Evolutionary conservation across 2,888 invertebrate genomes (phyloP), one percentile per base, ranked within the genome.

Genomic region (Tenthredo distinguenda): DNA sequence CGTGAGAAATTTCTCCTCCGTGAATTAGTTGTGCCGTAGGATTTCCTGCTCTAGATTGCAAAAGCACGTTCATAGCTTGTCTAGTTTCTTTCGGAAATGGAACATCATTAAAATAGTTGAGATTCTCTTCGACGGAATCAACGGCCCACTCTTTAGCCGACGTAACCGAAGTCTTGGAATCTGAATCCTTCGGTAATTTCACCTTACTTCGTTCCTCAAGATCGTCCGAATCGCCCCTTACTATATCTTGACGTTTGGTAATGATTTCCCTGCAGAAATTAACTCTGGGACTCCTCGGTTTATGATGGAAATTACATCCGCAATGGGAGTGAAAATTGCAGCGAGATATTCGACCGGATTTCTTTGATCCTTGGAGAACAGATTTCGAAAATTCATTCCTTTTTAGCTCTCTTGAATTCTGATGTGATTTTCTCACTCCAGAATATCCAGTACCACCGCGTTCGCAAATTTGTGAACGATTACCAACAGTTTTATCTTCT

Each of bases 21-120:
- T 55, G 55, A 55, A 55, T 55, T n/a, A 55, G 7, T 55, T 55
- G n/a, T 7, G 55, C n/a, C 6, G 55, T 55, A 5, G n/a, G 5
- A 55, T 55, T 55, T 55, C 55, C 55, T n/a, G 55, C 0, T 26
- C 82, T 74, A 21, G 85, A 85, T 76, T 86, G 72, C 34, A 88
- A 83, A 55, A 90, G 87, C 62, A 89, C 88, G 79, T 87, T 88
- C 88, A 90, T 89, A 2, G 91, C 91, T 72, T 87, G 87, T 55
- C 90, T 86, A 1, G 91, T 91, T 86, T 91, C 91, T 86, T 87
- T 90, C 6, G 91, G 91, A 79, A 90, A 90, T 85, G 87, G 89
- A 18, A 89, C 68, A 15, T 86, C 82, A 34, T 85, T 82, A 34
- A 85, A 47, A 34, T 21, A 43, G n/a, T 77, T 65, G 31, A 81